These are phyloP conservation scores for Cebidichthys violaceus DNA, from an alignment of 2,113 vertebrate species.

Conservation along the genomic window DNA sequence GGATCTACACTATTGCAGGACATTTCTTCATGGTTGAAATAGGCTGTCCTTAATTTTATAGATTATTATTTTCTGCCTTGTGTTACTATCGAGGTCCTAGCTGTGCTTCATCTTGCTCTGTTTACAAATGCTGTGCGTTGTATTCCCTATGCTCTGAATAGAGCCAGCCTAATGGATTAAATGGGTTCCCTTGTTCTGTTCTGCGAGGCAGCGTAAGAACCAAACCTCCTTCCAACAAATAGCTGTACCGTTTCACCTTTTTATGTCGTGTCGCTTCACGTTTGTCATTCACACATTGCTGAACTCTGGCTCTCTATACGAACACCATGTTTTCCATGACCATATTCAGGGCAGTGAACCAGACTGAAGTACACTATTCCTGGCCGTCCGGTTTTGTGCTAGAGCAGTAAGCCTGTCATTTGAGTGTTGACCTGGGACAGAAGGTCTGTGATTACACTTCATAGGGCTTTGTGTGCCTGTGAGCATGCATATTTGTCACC, in stretches of 20 bases:
- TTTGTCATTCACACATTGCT: slow-evolving; percentile 18
- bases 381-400: slow-evolving; percentile 4
- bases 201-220: neutral
- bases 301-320: neutral
- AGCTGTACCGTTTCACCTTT: neutral
- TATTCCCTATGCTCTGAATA: neutral
- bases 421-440: slow-evolving; percentile 29
- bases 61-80: neutral
- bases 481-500: neutral
- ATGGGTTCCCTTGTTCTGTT: neutral
- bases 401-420: slow-evolving; percentile 24
- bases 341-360: neutral
- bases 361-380: slow-evolving; percentile 1
- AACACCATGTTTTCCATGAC: neutral
- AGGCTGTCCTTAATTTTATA: neutral
- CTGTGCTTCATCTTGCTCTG: neutral
- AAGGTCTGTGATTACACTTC: slow-evolving; percentile 18
- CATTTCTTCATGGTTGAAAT: neutral
- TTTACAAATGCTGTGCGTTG: neutral
- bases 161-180: neutral
- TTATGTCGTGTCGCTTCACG: neutral
- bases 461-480: neutral
- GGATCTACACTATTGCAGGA: neutral
- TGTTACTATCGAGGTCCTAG: neutral
- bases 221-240: neutral